Evolutionary conservation across 2,888 invertebrate genomes (phyloP).

Genomic region (Hipparchia semele): DNA sequence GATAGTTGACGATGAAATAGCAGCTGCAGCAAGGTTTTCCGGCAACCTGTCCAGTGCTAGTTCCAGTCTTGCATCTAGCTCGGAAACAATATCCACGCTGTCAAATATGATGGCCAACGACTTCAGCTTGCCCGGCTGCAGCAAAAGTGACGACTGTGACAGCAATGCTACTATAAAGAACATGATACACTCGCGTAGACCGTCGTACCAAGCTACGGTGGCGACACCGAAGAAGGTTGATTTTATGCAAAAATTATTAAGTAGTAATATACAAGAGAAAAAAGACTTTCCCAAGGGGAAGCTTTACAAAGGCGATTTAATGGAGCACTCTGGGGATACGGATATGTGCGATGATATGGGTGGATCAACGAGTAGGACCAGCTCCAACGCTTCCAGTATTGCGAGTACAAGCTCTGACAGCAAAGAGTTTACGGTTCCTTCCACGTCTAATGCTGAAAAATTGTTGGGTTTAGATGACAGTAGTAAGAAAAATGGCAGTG

Average conservation of each 20-base stretch:
- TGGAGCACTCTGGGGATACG: constrained; percentile 55
- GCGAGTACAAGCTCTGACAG: constrained; percentile 68
- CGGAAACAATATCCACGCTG: constrained; percentile 70
- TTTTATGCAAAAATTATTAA: constrained; percentile 74
- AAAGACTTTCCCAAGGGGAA: constrained; percentile 74
- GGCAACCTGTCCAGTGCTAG: constrained; percentile 66
- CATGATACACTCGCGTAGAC: constrained; percentile 62
- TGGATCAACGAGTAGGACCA: constrained; percentile 64
- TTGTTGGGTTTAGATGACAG: constrained; percentile 66
- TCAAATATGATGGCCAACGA: constrained; percentile 60
- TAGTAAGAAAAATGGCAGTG: constrained; percentile 54
- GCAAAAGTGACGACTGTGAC: constrained; percentile 61
- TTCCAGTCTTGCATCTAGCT: constrained; percentile 70
- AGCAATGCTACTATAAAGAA: constrained; percentile 70
- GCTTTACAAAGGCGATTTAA: constrained; percentile 67
- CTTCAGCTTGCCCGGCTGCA: constrained; percentile 69
- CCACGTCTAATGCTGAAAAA: constrained; percentile 75
- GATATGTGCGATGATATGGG: constrained; percentile 54
- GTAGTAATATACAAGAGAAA: constrained; percentile 65
- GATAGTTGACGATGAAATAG: constrained; percentile 66
- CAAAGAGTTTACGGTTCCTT: constrained; percentile 69
- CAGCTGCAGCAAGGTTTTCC: constrained; percentile 57
- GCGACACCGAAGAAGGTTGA: constrained; percentile 59
- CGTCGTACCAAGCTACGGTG: constrained; percentile 50
- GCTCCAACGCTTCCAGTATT: constrained; percentile 72